Base-by-base conservation (phyloP, 1,140 invertebrate genomes). In the Brachionus rubens region DNA sequence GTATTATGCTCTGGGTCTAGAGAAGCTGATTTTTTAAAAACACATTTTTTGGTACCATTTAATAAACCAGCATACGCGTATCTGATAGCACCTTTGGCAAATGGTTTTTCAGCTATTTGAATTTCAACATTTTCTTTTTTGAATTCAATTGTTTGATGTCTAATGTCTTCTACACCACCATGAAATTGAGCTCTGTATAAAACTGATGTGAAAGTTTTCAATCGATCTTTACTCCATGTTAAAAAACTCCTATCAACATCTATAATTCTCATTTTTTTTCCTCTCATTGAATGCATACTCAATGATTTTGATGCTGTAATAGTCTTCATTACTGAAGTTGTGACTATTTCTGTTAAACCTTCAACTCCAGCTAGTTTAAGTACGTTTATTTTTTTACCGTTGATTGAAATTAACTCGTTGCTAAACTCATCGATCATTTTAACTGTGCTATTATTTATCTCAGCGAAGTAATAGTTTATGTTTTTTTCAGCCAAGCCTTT, bases 371-470 rank as follows among this genome's bases (percentile, higher is more conserved):
- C 19, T 62, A 62, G 21, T 1, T 24, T 62, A 5, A 62, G 19
- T 26, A 62, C 56, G 6, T 36, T 62, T 62, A 62, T 21, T 62
- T 40, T 62, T 4, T 36, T 62, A 10, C 56, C 56, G 7, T 62
- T 9, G n/a, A 40, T 19, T 14, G 30, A 16, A 19, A 19, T 36
- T 62, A 62, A 62, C 10, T 40, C 56, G 3, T 62, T 62, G 36
- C 0, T 41, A 6, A 68, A 68, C 9, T 68, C 62, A 28, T 68
- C 62, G 14, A 68, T 28, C 62, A 68, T 68, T 68, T 68, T 68
- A 0, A 30, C 9, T 0, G 62, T 68, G 3, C 19, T 68, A 19
- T 47, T 46, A 30, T 68, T 68, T 28, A 68, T 47, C 47, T 47
- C 24, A 47, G 41, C 41, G 28, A 47, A 47, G 19, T 7, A 68